phyloP scores from a whole-genome alignment of 2,113 vertebrate species.

The Perccottus glenii region DNA sequence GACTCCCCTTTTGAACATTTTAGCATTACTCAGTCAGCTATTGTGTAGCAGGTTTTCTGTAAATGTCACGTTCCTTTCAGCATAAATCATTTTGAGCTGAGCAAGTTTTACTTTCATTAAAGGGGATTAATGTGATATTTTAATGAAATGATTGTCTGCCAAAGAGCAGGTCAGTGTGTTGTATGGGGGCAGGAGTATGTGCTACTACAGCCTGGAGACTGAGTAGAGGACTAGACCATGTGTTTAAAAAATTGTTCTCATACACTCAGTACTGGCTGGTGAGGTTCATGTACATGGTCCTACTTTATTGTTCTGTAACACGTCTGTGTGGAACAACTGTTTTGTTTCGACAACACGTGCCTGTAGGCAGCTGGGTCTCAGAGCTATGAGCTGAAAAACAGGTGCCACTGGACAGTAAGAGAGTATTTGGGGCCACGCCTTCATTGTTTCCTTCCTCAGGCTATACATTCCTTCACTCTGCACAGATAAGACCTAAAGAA shows the following conservation, averaged over 20 bases:
- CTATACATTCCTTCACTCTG: slow-evolving; percentile 64
- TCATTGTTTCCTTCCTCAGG: slow-evolving; percentile 61
- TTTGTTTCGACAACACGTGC: slow-evolving; percentile 46
- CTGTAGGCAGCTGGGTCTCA: slow-evolving; percentile 14
- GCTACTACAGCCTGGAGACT: too few relatives aligned
- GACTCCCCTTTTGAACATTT: slow-evolving; percentile 66
- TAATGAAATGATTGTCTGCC: too few relatives aligned
- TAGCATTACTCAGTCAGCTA: slow-evolving; percentile 19
- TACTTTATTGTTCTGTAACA: background rate
- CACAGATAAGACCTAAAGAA: slow-evolving; percentile 35
- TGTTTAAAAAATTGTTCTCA: too few relatives aligned
- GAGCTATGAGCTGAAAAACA: slow-evolving; percentile 67
- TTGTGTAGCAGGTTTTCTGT: slow-evolving; percentile 9
- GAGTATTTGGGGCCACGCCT: slow-evolving; percentile 19
- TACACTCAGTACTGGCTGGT: too few relatives aligned
- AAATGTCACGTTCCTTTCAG: slow-evolving; percentile 14
- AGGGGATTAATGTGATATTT: too few relatives aligned
- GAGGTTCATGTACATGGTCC: too few relatives aligned
- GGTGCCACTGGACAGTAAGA: slow-evolving; percentile 64
- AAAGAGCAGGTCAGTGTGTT: too few relatives aligned
- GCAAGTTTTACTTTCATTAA: too few relatives aligned
- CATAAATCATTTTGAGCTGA: slow-evolving; percentile 9
- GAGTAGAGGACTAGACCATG: too few relatives aligned
- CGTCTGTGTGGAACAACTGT: slow-evolving; percentile 43
- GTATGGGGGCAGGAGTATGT: too few relatives aligned